These are phyloP conservation scores for Poecile montanus DNA, from an alignment of 2,797 vertebrate genomes.

Conservation along the genomic window DNA sequence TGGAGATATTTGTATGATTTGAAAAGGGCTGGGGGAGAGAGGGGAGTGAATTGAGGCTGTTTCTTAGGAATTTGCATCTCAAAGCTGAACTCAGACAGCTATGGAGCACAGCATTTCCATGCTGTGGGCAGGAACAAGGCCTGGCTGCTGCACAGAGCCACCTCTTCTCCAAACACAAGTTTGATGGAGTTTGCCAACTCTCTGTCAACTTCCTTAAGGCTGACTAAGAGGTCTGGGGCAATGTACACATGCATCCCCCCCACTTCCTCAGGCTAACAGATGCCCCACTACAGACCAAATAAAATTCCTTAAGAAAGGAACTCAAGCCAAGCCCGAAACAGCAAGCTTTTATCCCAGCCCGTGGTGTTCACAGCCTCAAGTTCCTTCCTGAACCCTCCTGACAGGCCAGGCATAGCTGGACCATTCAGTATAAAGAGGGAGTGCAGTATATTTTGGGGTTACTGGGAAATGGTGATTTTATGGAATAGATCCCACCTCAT, in stretches of 20 bases:
- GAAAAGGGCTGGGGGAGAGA: neutral
- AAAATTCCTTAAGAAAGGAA: neutral
- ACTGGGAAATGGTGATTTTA: neutral
- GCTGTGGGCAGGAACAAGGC: neutral
- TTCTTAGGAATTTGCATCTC: neutral
- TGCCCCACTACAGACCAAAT: neutral
- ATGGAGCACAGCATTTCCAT: neutral
- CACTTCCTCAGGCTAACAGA: neutral
- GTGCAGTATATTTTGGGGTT: neutral
- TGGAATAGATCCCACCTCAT: neutral
- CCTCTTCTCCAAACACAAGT: neutral
- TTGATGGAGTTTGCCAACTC: neutral
- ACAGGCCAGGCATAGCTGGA: neutral
- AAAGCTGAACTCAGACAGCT: neutral
- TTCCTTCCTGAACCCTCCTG: neutral
- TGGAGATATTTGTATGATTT: neutral
- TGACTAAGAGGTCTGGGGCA: neutral
- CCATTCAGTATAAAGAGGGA: neutral
- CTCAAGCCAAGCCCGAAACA: neutral
- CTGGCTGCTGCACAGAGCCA: neutral
- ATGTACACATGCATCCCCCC: neutral
- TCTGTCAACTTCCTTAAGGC: neutral
- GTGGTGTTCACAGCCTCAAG: neutral
- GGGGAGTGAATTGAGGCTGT: neutral
- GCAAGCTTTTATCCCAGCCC: neutral